Evolutionary conservation across 2,113 vertebrate genomes (phyloP), one percentile per base, ranked within the genome.

Genomic region (Propithecus coquereli): DNA sequence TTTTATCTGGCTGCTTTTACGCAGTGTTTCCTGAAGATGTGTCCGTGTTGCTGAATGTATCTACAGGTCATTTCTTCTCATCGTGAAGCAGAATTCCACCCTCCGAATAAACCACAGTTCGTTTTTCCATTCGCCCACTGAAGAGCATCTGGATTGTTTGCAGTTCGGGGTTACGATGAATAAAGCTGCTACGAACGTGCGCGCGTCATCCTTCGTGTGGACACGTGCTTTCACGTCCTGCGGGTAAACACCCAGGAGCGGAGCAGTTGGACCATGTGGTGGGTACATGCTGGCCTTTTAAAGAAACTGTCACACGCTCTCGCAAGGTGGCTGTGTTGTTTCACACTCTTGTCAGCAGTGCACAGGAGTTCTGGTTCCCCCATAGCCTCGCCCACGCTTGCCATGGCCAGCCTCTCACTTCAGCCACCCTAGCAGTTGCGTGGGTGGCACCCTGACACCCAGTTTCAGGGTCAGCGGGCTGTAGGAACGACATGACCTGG

Each of bases 401-500:
- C 34, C 4, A 20, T 0, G 2, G n/a, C 22, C 79, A 27, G n/a
- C 6, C 52, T 59, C 25, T 22, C 3, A 37, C 4, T 25, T 20
- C 6, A n/a, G 34, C 77, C n/a, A 59, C 13, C 12, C 70, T 73
- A 73, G 27, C 11, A 13, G 22, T 2, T 8, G 10, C 25, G 3
- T 14, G 4, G 77, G n/a, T n/a, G n/a, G n/a, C n/a, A n/a, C n/a
- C n/a, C n/a, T 27, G 77, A 20, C 16, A 3, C 10, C 22, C 3
- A 37, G 50, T 6, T 57, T 20, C 9, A 6, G n/a, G 47, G 37
- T 52, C 14, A 4, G 20, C 76, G 25, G 47, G 54, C 22, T 17
- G 13, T 20, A 22, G 54, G 54, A 23, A n/a, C 4, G 9, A 66
- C 50, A 12, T 11, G 70, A 52, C 6, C 43, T 7, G 2, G 18